Base-by-base conservation (phyloP, 2,888 invertebrate genomes). In the Ctenicera cuprea region DNA sequence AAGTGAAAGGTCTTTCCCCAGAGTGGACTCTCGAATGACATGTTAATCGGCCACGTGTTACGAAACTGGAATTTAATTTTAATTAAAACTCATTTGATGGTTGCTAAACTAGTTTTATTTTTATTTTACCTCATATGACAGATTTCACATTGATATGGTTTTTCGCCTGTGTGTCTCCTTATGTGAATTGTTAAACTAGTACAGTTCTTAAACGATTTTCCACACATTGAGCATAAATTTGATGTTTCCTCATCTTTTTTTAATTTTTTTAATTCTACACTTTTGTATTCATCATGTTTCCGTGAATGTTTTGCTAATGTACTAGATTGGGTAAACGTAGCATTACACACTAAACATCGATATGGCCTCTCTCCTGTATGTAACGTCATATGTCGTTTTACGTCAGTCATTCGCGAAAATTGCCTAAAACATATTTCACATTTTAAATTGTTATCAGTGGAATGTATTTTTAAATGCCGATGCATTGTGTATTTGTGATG, bases 191-290 rank as follows among this genome's bases (percentile, higher is more conserved):
- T 83, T 72, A 84, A 79, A 65, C 80, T 81, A 11, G 79, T 80
- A n/a, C 80, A 81, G 70, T 82, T 80, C 61, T 80, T 81, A 59
- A 84, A 85, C 22, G 80, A 80, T 78, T 82, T 84, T 18, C 84
- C 84, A 78, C 85, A 85, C 9, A 80, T 80, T 20, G 80, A 79
- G 75, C 84, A 85, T 61, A 84, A 72, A 78, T 83, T 76, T 20
- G 77, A 76, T 45, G 75, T 80, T 8, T 76, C 71, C 50, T 76
- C 75, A 1, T 45, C 18, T 41, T 73, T 75, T 37, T 69, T 71
- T 18, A 67, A 71, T 16, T 41, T 65, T 26, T 71, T 65, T 11
- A 57, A 70, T 52, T 75, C 75, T 9, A 61, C 0, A 11, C 62
- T 50, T 63, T 72, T 71, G 52, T 77, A 78, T 22, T 78, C 77